Evolutionary conservation across 2,888 invertebrate species (phyloP), one percentile per base, ranked within the genome.

Genomic region (Troides helena): DNA sequence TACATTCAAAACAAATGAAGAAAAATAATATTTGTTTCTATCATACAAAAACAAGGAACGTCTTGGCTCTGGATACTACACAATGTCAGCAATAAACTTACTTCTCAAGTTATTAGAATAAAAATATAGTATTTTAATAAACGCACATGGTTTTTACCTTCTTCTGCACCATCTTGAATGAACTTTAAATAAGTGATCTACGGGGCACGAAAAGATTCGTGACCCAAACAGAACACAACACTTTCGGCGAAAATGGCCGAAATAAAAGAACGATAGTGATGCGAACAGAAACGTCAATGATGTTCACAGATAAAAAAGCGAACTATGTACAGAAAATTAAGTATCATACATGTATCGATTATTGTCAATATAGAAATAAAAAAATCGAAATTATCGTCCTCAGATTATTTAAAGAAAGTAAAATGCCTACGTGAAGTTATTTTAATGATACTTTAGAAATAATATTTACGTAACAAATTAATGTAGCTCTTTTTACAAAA

Each of bases 161-260:
- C 92, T 93, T 93, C 88, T 93, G 93, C 88, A 93, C 93, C 93
- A 93, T 93, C 85, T 91, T 92, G 86, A 83, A 81, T 84, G 77
- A 82, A 81, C 84, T 89, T 89, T 87, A 89, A 77, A 74, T 80
- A 76, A 80, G 86, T 85, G 93, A 93, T 93, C 86, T 87, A 85
- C 80, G 80, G 88, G 90, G 88, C 92, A 92, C 93, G 91, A 86
- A 84, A 72, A 82, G 93, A 93, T 93, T 85, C 90, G 93, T 85
- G 90, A 89, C 91, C 88, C 71, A 84, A 86, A 84, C 78, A 75
- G 78, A 86, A 88, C 88, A 90, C 87, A 85, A 84, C 88, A 86
- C 89, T 86, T 86, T 90, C 92, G 91, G 92, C 92, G 78, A 86
- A 84, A 88, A 92, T 90, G 93, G 92, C 92, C 91, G 92, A 90